Conservation (phyloP, 2,113 vertebrate genomes). For the Gambusia affinis region DNA sequence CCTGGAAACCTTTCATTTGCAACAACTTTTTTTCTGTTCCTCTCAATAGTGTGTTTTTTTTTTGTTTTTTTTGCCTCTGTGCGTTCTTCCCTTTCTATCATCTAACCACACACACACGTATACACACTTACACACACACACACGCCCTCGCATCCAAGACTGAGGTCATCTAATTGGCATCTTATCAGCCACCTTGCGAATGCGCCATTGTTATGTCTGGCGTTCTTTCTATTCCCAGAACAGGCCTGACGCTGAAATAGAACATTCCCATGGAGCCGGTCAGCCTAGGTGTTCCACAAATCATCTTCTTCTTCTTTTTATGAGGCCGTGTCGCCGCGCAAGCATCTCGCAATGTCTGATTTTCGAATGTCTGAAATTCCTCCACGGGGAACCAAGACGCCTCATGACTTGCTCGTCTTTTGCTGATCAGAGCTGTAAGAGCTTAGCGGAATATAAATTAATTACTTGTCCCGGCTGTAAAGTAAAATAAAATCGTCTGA, state of each 20-base stretch:
- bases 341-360: constrained; percentile 9
- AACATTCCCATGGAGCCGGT: constrained; percentile 56
- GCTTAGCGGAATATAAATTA: constrained; percentile 20
- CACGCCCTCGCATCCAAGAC: constrained; percentile 33
- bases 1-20: not conserved
- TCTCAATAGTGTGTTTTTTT: not conserved
- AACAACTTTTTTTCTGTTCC: not conserved
- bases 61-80: constrained; percentile 12
- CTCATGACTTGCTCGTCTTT: not conserved
- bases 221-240: constrained; percentile 71
- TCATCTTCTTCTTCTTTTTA: constrained; percentile 18
- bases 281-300: constrained; percentile 17
- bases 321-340: constrained; percentile 36
- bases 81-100: constrained; percentile 4
- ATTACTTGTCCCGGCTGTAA: not conserved
- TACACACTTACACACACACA: constrained; percentile 23
- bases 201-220: constrained; percentile 71
- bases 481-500: not conserved
- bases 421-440: not conserved
- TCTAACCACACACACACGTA: constrained; percentile 28
- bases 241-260: constrained; percentile 68
- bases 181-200: constrained; percentile 68
- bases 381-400: constrained; percentile 15
- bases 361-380: constrained; percentile 10
- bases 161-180: constrained; percentile 72